A percentile compares a stretch with the other conserved stretches of the same genome.
Conservation (phyloP, 1,140 invertebrate species). For the Apis laboriosa region DNA sequence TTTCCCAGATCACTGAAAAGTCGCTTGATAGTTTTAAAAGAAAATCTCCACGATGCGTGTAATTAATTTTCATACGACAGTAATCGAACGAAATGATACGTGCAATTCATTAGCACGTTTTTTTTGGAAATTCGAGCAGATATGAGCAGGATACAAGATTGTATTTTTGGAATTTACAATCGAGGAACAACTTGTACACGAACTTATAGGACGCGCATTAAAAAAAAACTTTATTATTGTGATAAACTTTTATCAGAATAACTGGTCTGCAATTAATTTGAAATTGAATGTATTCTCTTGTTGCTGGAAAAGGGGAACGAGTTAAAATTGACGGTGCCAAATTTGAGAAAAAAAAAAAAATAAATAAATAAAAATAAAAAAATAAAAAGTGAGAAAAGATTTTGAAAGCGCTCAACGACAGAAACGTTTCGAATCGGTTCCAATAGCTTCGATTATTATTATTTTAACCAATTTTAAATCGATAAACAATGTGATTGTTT, state of each 20-base stretch:
- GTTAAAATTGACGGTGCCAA: slow-evolving; percentile 52
- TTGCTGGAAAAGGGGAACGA: slow-evolving; percentile 25
- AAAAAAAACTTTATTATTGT: slow-evolving; percentile 43
- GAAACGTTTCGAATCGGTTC: not conserved
- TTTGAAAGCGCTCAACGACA: not conserved
- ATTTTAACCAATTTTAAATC: slow-evolving; percentile 4
- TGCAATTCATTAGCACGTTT: slow-evolving; percentile 40
- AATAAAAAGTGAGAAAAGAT: not conserved
- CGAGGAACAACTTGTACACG: slow-evolving; percentile 19
- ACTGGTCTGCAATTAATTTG: not conserved
- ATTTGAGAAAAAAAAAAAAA: not conserved
- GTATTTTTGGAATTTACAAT: slow-evolving; percentile 52
- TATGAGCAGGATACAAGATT: slow-evolving; percentile 10
- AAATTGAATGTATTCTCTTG: slow-evolving; percentile 27
- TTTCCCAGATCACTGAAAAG: not conserved
- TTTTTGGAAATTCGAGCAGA: slow-evolving; percentile 1
- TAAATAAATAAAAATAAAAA: not conserved
- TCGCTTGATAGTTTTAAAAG: slow-evolving; percentile 28
- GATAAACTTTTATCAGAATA: slow-evolving; percentile 52
- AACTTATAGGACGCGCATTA: slow-evolving; percentile 4
- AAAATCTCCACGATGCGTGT: not conserved
- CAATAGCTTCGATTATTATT: not conserved
- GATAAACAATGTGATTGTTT: no score
- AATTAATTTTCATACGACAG: slow-evolving; percentile 39
- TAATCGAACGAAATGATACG: slow-evolving; percentile 8